These are phyloP conservation scores for Tetranychus truncatus DNA, from an alignment of 2,888 invertebrate species.

Conservation along the genomic window DNA sequence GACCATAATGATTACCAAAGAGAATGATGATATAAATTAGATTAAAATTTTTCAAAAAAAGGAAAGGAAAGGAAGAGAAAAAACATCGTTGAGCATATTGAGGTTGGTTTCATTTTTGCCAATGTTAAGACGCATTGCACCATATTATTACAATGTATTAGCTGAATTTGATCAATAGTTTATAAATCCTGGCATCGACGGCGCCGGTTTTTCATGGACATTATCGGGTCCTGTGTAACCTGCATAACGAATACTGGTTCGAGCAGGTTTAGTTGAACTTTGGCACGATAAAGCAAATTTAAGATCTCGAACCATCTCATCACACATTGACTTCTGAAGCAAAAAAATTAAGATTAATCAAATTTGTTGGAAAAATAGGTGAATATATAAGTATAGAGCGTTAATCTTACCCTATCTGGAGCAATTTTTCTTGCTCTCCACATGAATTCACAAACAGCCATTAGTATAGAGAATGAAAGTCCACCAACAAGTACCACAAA, in stretches of 20 bases:
- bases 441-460: slow-evolving; percentile 27
- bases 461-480: slow-evolving; percentile 24
- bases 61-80: too few relatives aligned
- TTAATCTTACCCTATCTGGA: slow-evolving; percentile 8
- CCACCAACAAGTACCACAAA: slow-evolving; percentile 30
- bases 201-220: neutral
- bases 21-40: too few relatives aligned
- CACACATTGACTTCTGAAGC: slow-evolving; percentile 25
- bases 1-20: too few relatives aligned
- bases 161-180: neutral
- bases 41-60: too few relatives aligned
- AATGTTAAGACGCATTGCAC: too few relatives aligned
- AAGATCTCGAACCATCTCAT: slow-evolving; percentile 24
- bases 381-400: neutral
- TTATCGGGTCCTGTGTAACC: neutral
- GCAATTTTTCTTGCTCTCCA: slow-evolving; percentile 25
- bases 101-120: too few relatives aligned
- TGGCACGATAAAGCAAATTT: slow-evolving; percentile 27
- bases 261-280: slow-evolving; percentile 25
- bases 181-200: neutral
- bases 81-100: too few relatives aligned
- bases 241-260: neutral
- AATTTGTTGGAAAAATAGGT: neutral
- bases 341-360: neutral
- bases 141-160: too few relatives aligned